A percentile compares a stretch with the other conserved stretches of the same genome.
Evolutionary conservation across 2,113 vertebrate species (phyloP).

Genomic region (Campylomormyrus numenius): DNA sequence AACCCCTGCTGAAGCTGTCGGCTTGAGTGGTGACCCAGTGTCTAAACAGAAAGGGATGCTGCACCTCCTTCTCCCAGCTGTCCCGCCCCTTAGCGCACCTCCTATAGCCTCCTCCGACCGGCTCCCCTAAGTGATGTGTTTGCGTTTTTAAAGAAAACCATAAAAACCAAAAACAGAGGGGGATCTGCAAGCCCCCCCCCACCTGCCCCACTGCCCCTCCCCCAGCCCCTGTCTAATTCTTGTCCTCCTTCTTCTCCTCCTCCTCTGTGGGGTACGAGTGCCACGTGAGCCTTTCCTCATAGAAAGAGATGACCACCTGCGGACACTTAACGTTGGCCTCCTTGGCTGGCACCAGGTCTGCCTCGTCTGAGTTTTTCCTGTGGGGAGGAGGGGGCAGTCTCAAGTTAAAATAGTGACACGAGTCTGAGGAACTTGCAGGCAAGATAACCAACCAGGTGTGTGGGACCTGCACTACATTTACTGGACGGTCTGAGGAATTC

Average conservation of each 20-base stretch:
- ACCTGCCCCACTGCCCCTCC: background rate
- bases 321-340: conserved; percentile 96
- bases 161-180: conserved; percentile 15
- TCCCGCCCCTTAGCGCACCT: background rate
- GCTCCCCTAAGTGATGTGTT: background rate
- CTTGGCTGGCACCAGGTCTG: conserved; percentile 92
- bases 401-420: background rate
- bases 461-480: background rate
- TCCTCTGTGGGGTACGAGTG: conserved; percentile 94
- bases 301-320: conserved; percentile 97
- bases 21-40: background rate
- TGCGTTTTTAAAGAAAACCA: background rate
- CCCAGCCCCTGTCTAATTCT: conserved; percentile 55
- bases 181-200: background rate
- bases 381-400: background rate
- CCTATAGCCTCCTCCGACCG: background rate
- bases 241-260: conserved; percentile 95
- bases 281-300: conserved; percentile 94
- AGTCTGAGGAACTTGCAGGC: background rate
- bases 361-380: conserved; percentile 95
- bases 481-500: background rate
- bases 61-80: background rate
- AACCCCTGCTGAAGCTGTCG: background rate
- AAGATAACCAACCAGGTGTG: background rate
- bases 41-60: conserved; percentile 16